Base-by-base conservation (phyloP, 2,888 invertebrate genomes). In the Rapana venosa region DNA sequence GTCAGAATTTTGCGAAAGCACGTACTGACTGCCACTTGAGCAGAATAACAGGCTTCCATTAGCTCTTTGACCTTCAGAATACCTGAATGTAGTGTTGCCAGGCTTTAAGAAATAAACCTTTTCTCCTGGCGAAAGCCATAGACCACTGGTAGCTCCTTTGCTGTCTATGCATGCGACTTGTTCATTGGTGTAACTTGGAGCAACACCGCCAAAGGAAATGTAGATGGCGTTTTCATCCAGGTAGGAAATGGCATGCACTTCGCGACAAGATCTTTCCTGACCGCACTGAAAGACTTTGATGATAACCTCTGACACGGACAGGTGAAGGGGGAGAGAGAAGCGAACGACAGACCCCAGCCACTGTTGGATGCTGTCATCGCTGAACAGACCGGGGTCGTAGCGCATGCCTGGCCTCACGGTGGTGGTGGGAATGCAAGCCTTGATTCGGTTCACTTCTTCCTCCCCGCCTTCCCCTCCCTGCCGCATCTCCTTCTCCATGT, bases 401-500 rank as follows among this genome's bases (percentile, higher is more conserved):
- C 35, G 47, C 47, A 83, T 4, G 26, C 83, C 83, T 17, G 83
- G 83, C n/a, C 83, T 36, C 15, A 83, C 4, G 47, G 83, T 83
- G 36, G 83, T 83, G 47, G 13, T 26, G 20, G 83, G 83, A 11
- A 83, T 26, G n/a, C 47, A 26, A 20, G 1, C 47, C n/a, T 47
- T 47, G 47, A 47, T 36, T 22, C 26, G 47, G 36, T 26, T 26
- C 83, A 83, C 47, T 17, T 83, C 35, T 26, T 47, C n/a, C 47
- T 47, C 47, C 11, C 83, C 47, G 26, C 83, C 47, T 47, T 47
- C 8, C 81, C 26, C 17, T 20, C 83, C 83, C 1, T 83, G 47
- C 13, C 83, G 26, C 47, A 83, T 83, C n/a, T 83, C 83, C 26
- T 83, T 83, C 83, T 83, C 47, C 47, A 47, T 47, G 83, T 22